Percentiles rank a stretch among this genome's conserved stretches.
Conservation (phyloP, 1,140 invertebrate genomes). For the Berghia stephanieae region DNA sequence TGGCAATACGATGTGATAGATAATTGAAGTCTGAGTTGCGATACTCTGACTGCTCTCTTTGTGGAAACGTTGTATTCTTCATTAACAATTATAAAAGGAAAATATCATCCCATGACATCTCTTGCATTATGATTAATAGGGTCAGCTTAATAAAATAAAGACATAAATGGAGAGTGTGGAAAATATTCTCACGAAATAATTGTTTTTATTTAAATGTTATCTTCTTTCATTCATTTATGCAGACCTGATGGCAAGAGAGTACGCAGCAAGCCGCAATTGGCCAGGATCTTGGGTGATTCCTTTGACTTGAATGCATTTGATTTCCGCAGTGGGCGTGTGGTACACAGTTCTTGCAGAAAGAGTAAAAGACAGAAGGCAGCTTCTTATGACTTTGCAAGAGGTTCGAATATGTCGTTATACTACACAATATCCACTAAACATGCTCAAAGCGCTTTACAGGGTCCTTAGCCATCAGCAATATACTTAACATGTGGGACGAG, state of each 20-base stretch:
- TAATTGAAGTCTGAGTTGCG: too few relatives aligned
- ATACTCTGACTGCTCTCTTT: too few relatives aligned
- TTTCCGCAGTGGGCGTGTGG: constrained; percentile 78
- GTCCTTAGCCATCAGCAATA: too few relatives aligned
- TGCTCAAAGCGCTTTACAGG: too few relatives aligned
- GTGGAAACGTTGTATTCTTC: neutral
- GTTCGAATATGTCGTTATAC: constrained; percentile 49
- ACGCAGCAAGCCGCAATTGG: constrained; percentile 82
- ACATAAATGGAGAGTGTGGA: neutral
- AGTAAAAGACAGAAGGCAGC: constrained; percentile 60
- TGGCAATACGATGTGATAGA: too few relatives aligned
- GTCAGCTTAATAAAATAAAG: too few relatives aligned
- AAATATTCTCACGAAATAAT: neutral
- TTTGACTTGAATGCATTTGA: constrained; percentile 85
- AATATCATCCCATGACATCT: too few relatives aligned
- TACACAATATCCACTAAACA: too few relatives aligned
- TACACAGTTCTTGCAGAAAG: constrained; percentile 61
- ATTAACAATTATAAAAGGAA: neutral
- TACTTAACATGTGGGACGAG: too few relatives aligned
- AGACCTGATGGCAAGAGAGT: constrained; percentile 84
- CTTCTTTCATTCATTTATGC: constrained; percentile 48
- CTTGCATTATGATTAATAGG: too few relatives aligned
- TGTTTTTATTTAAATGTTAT: neutral
- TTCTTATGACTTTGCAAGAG: constrained; percentile 61
- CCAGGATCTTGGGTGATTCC: constrained; percentile 79